Base-by-base conservation (phyloP, 2,888 invertebrate genomes). In the Troides helena region DNA sequence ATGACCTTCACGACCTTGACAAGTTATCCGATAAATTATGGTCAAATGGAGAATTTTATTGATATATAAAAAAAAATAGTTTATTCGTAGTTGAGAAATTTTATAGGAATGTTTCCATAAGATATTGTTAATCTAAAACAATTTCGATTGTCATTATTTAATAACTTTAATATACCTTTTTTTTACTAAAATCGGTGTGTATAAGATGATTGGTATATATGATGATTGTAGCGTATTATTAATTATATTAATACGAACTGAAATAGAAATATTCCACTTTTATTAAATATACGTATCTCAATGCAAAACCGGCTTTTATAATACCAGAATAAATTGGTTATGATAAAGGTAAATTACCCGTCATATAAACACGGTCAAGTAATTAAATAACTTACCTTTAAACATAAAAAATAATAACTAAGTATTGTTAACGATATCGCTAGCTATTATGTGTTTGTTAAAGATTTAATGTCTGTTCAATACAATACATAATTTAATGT, bases 1-100 rank as follows among this genome's bases (percentile, higher is more conserved):
- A 82, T 78, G 85, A 87, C 82, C 84, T 82, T 71, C 69, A 72
- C 58, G 81, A 83, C 86, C 87, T 89, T 86, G 85, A 73, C 30
- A 73, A 73, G 53, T 67, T 77, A 72, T 81, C 83, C 72, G 79
- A 78, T 70, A 80, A 78, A 75, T 74, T 80, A 76, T 81, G 81
- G 80, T 81, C 71, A 82, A 82, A 14, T 30, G 3, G 30, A 30
- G 5, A 30, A 30, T 3, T 30, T 30, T 30, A 30, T 30, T 30
- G 30, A 30, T 30, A 30, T 30, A 30, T 30, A 0, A 3, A 30
- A 30, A 30, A 30, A 30, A 30, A 30, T 30, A 5, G 30, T 30
- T 30, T 30, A 30, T 30, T 30, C 30, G 30, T 30, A 30, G 30
- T 30, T 30, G 30, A 30, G 4, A 30, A 30, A 30, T 3, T 3